phyloP scores from a whole-genome alignment of 2,797 vertebrate species.

The Melanotaenia parkinsoni region DNA sequence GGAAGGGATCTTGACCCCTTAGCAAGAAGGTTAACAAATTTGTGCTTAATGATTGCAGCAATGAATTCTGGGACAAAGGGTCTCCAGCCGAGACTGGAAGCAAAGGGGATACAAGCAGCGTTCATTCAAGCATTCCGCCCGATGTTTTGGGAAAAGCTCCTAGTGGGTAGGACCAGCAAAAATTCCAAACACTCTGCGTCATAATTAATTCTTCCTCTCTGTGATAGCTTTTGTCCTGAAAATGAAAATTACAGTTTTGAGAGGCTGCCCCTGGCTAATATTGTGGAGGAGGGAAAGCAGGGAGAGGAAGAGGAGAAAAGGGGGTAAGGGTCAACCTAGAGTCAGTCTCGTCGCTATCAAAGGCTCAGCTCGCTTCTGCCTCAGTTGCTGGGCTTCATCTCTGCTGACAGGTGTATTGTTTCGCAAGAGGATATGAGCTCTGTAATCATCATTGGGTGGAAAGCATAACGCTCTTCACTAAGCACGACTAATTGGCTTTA shows the following conservation, averaged over 20 bases:
- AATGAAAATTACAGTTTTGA: conserved; percentile 84
- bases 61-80: conserved; percentile 82
- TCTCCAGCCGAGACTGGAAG: conserved; percentile 77
- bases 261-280: conserved; percentile 85
- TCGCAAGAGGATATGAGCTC: conserved; percentile 93
- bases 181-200: conserved; percentile 80
- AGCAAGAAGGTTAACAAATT: conserved; percentile 84
- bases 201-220: conserved; percentile 86
- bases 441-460: conserved; percentile 93
- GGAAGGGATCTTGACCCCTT: conserved; percentile 74
- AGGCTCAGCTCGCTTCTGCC: conserved; percentile 92
- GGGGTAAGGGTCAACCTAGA: conserved; percentile 90
- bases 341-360: conserved; percentile 88
- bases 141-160: conserved; percentile 62
- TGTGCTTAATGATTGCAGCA: conserved; percentile 83
- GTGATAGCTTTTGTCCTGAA: conserved; percentile 81
- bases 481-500: conserved; percentile 98
- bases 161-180: conserved; percentile 48
- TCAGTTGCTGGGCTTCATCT: conserved; percentile 92
- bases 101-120: conserved; percentile 74
- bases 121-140: conserved; percentile 80
- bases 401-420: conserved; percentile 99
- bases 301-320: conserved; percentile 83
- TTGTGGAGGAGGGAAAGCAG: conserved; percentile 57
- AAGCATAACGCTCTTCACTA: conserved; percentile 92